Conservation (phyloP, 1,140 invertebrate genomes). For the Stegodyphus dumicola region DNA sequence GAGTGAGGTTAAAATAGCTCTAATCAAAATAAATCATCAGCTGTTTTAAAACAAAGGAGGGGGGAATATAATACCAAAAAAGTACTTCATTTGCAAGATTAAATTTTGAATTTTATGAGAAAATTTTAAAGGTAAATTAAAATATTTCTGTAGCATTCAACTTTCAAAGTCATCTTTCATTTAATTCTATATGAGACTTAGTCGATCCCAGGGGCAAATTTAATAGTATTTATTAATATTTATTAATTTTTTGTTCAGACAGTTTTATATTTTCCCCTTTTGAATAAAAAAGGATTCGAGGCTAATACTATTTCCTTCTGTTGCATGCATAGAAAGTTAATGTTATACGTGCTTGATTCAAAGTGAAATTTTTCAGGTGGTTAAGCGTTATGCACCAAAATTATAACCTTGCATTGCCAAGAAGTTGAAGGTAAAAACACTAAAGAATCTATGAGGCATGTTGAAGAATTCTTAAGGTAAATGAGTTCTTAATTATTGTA, state of each 20-base stretch:
- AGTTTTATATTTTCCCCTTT: background rate
- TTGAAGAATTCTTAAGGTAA: constrained; percentile 86
- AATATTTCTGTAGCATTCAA: background rate
- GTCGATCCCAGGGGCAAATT: background rate
- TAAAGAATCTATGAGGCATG: constrained; percentile 93
- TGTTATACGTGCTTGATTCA: background rate
- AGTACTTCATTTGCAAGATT: no score
- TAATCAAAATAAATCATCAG: no score
- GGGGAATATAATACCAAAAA: no score
- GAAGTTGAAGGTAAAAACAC: constrained; percentile 97
- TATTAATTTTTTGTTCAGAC: background rate
- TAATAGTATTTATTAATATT: background rate
- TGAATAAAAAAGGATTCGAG: background rate
- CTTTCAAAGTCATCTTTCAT: background rate
- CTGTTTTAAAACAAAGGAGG: no score
- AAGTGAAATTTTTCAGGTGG: constrained; percentile 72
- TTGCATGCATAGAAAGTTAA: background rate
- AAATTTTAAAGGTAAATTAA: background rate
- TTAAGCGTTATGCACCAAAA: constrained; percentile 82
- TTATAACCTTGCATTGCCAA: constrained; percentile 93
- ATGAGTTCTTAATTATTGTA: background rate
- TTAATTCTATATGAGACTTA: background rate
- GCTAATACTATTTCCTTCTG: background rate
- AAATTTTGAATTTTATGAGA: no score
- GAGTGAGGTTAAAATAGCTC: no score